Base-by-base conservation (phyloP, 2,888 invertebrate genomes). In the Yponomeuta sedellus region DNA sequence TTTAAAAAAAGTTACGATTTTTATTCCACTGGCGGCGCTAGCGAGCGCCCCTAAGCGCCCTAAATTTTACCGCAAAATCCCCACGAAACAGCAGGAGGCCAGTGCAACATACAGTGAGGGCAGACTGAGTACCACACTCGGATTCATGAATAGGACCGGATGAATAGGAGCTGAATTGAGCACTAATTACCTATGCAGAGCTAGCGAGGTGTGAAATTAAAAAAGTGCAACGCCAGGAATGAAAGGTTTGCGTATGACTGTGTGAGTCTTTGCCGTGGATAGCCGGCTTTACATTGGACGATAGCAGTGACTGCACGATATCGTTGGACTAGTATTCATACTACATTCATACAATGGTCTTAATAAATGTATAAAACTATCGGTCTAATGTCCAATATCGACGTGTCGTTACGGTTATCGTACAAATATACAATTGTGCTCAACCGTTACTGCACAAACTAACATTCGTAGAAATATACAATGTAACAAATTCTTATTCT, bases 131-230 rank as follows among this genome's bases (percentile, higher is more conserved):
- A 22, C 59, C 59, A 22, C 59, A 59, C 85, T 82, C 82, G 10
- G 25, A 10, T 68, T 71, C 67, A 68, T 77, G 79, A 82, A 83
- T 82, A 76, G 80, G 70, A 75, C 67, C 44, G 44, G 28, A 10
- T 64, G 64, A 61, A 66, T 61, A 40, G 65, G 70, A 78, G 77
- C 70, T 73, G 84, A 82, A 88, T 88, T 86, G 87, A 86, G 82
- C 85, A 82, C 88, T 90, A 90, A 90, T 90, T 90, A 88, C 85
- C 88, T 86, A 89, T 85, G 87, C 83, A 77, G 69, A 75, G 70
- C 77, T 78, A 77, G 71, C 83, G 86, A 82, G 76, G 88, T 85
- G 88, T 86, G 82, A 88, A 89, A 88, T 90, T 86, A 88, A 88
- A 90, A 87, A 83, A 86, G 85, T 80, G 74, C 76, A 76, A 34